Base-by-base conservation (phyloP, 2,888 invertebrate genomes). In the Lithophane semibrunnea region DNA sequence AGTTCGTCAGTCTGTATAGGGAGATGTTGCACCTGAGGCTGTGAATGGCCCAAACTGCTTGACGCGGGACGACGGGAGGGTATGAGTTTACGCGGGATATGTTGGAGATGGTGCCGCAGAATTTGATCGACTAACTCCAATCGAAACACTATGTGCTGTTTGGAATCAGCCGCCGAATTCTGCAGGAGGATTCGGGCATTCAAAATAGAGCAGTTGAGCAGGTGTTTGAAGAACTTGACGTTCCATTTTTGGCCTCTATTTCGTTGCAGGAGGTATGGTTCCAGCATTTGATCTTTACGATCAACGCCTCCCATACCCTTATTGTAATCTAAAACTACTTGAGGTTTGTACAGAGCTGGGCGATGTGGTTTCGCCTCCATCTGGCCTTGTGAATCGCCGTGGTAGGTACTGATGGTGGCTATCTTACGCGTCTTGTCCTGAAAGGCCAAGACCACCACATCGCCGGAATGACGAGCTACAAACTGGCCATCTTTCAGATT, bases 351-450 rank as follows among this genome's bases (percentile, higher is more conserved):
- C 21, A 1, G 18, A 52, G 49, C 3, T 21, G 8, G 13, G 29
- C 66, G 66, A 66, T 21, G 0, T 18, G 66, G 24, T 29, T 49
- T 49, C 29, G 49, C 18, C 18, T 0, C 29, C 66, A 7, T 66
- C 49, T 29, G 69, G 69, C 42, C 60, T 69, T 69, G 69, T 58
- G 44, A 58, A 58, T 44, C 7, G 68, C 42, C 68, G 42, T 68
- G 68, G 68, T 56, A 68, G 16, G 68, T 56, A 56, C 54, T 56
- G 54, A 68, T 68, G 54, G 68, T 56, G 10, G 10, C n/a, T 16
- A 68, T 10, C n/a, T 68, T 68, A 16, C 42, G 54, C 16, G 42
- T 42, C 42, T 42, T 56, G 42, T 68, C 68, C 68, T 68, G 68
- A 18, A 56, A 69, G 24, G 69, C 24, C 58, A 69, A 56, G 69